Evolutionary conservation across 2,113 vertebrate genomes (phyloP), one percentile per base, ranked within the genome.

Genomic region (Gobius niger): DNA sequence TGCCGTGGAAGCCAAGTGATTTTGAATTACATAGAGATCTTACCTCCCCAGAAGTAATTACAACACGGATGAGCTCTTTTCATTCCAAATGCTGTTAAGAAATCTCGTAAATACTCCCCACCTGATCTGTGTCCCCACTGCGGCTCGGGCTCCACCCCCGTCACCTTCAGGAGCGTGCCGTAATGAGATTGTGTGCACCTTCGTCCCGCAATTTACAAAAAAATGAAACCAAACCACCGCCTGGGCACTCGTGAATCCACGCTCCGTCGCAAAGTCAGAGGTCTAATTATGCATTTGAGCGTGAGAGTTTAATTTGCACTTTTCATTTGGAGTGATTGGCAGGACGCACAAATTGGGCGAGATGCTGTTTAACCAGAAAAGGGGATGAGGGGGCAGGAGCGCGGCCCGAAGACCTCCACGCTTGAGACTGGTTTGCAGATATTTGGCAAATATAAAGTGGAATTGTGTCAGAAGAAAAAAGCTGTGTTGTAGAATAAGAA

Each of bases 301-400:
- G 24, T 80, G 81, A 90, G 88, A 86, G 86, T 88, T 90, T 90
- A 89, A 90, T 90, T 90, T 83, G 87, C 80, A 84, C 87, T 87
- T 84, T 88, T 86, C 87, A 86, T 87, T 77, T 85, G 76, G 81
- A 84, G 82, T 88, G 88, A 91, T 89, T 90, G 90, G 88, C 83
- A 85, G 60, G 24, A 77, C 11, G 47, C 78, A 75, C 80, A 84
- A 81, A 82, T 85, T 83, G 56, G 73, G 79, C 78, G 72, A 78
- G 82, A 85, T 80, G 76, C 76, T 89, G 86, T 82, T 88, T 85
- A 82, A 86, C 72, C 71, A 64, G 34, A 24, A 72, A 52, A 76
- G 72, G 68, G 70, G 50, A 47, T 61, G 44, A 10, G n/a, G 44
- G 12, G 14, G 19, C 5, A 10, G 54, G 64, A 49, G 44, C 64